Evolutionary conservation across 2,888 invertebrate genomes (phyloP), one percentile per base, ranked within the genome.

Genomic region (Campoplex nolae): DNA sequence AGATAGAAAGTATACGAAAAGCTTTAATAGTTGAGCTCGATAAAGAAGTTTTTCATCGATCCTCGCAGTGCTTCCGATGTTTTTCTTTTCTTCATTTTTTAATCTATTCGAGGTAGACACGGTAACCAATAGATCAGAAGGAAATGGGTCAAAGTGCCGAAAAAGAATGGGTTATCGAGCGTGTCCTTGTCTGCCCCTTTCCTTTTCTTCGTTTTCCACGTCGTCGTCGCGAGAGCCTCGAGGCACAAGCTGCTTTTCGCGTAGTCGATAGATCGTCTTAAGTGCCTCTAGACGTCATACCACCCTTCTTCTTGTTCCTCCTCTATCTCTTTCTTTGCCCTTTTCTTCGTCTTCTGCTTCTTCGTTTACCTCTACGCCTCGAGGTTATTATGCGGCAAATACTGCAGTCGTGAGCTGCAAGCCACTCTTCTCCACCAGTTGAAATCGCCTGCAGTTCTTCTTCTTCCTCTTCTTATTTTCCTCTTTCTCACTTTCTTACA

Each of bases 241-340:
- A 83, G 88, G 86, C 87, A 87, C 78, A 85, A 82, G 84, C 84
- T 79, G 84, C 78, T 84, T 87, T 79, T 83, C 85, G 86, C 86
- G 84, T 83, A 88, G 88, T 90, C 91, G 90, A 92, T 92, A 92
- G 91, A 92, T 92, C 92, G 90, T 91, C 88, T 88, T 90, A 91
- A 91, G 91, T 91, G 90, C 90, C 90, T 16, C 91, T 91, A 92
- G 92, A 92, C 90, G 92, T 92, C 91, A 89, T 91, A 89, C 88
- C 90, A 85, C 88, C 82, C 87, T 85, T 88, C 86, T 88, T 88
- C 84, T 78, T 83, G 70, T 84, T 85, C 78, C 73, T 88, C 87
- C 85, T 75, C 81, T 62, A 32, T 62, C 62, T 62, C 62, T 62
- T 77, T 84, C 79, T 73, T 70, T 62, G 62, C 83, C 51, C 42